Evolutionary conservation across 1,140 invertebrate species (phyloP), one percentile per base, ranked within the genome.

Genomic region (Pseudachorutes palmiensis): DNA sequence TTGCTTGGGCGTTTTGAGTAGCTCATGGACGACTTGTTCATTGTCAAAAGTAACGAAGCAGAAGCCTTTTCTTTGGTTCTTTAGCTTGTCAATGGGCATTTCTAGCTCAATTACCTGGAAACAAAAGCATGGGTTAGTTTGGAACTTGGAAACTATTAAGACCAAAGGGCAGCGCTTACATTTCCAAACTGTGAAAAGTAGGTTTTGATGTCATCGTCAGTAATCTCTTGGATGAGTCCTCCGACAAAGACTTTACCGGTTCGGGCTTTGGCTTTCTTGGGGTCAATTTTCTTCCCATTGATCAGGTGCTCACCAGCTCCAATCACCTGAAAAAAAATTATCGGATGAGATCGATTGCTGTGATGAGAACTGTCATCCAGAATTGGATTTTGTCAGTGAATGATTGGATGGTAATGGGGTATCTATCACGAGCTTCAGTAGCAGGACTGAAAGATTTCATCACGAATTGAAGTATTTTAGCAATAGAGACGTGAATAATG

Each of bases 171-270:
- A 12, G 16, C 66, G 83, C 85, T 85, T 84, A 92, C 90, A 68
- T 84, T 91, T 78, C 93, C 93, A 81, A 89, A 95, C 77, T 93
- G 88, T 66, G 84, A 82, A 76, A 97, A 97, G 80, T 91, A 94
- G 70, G 83, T 86, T 76, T 90, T 92, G 71, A 97, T 95, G 75
- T 96, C 92, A 75, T 93, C 91, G 81, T 97, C 92, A 58, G 87
- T 85, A 36, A 94, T 84, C 80, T 95, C 91, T 75, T 88, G 87
- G 63, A 90, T 89, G 32, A 97, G 82, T 55, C 93, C 92, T 70
- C 94, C 94, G 71, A 96, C 92, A 82, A 96, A 97, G 68, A 97
- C 93, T 82, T 96, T 96, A 24, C 91, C 92, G 76, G 91, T 88
- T 67, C 92, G 83, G 0, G 92, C 92, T 79, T 94, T 94, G 0